Conservation (phyloP, 2,888 invertebrate species). For the Sisyra nigra region DNA sequence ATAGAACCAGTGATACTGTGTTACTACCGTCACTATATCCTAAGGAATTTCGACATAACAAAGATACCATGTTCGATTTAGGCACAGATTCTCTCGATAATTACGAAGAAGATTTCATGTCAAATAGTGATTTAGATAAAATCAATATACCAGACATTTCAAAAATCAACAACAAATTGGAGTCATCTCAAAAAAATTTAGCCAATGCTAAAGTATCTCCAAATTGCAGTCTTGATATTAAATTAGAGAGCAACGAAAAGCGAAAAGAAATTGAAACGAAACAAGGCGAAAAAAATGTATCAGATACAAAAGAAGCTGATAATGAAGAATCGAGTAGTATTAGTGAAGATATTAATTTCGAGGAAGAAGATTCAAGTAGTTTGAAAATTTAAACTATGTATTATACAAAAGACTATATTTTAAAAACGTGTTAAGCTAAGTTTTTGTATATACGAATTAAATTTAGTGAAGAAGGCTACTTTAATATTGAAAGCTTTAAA, state of each 20-base stretch:
- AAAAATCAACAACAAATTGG: not conserved
- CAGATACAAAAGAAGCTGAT: not conserved
- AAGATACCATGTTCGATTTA: constrained; percentile 22
- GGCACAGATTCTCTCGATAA: constrained; percentile 19
- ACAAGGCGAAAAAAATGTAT: not conserved
- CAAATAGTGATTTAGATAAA: constrained; percentile 12
- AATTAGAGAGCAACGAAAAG: too few relatives aligned
- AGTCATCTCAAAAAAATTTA: too few relatives aligned
- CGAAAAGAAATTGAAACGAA: too few relatives aligned
- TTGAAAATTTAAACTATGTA: not conserved
- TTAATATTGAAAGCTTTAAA: too few relatives aligned
- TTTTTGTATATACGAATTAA: too few relatives aligned
- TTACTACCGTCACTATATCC: constrained; percentile 23
- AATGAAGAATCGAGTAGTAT: constrained; percentile 1
- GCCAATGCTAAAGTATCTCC: too few relatives aligned
- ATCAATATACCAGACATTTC: not conserved
- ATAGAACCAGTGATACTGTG: constrained; percentile 18
- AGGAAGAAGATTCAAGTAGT: not conserved
- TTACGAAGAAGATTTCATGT: constrained; percentile 26
- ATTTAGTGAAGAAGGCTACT: too few relatives aligned
- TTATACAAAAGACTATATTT: constrained; percentile 39
- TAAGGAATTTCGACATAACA: constrained; percentile 22
- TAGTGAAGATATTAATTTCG: constrained; percentile 1
- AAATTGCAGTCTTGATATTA: too few relatives aligned
- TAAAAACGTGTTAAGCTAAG: too few relatives aligned